A percentile compares a stretch with the other conserved stretches of the same genome.
Conservation (phyloP, 1,140 invertebrate species). For the Galleria mellonella region DNA sequence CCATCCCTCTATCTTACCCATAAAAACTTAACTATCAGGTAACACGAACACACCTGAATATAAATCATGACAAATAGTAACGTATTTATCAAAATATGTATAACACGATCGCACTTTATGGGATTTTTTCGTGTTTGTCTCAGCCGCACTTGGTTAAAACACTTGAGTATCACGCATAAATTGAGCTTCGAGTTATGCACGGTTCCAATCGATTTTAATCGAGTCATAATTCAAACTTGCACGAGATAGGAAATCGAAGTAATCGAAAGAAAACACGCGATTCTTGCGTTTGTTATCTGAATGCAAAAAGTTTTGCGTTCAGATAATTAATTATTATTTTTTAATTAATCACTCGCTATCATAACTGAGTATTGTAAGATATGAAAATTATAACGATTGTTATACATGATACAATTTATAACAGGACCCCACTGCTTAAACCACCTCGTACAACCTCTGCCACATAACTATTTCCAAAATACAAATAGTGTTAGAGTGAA, state of each 20-base stretch:
- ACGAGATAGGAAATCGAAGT: background rate
- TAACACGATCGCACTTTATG: conserved; percentile 55
- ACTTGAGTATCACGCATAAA: background rate
- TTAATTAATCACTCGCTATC: too few relatives aligned
- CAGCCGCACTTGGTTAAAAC: conserved; percentile 11
- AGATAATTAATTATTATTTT: too few relatives aligned
- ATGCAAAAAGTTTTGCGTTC: too few relatives aligned
- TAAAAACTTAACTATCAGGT: conserved; percentile 69
- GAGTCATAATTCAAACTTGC: conserved; percentile 4
- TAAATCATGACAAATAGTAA: conserved; percentile 60
- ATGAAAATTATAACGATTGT: too few relatives aligned
- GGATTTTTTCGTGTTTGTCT: conserved; percentile 39
- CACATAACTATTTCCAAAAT: conserved; percentile 23
- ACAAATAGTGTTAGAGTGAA: conserved; percentile 6
- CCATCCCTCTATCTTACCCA: conserved; percentile 51
- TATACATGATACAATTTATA: too few relatives aligned
- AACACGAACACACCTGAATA: conserved; percentile 60
- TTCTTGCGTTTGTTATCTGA: too few relatives aligned
- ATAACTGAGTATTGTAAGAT: too few relatives aligned
- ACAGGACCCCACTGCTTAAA: conserved; percentile 25
- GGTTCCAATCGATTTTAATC: background rate
- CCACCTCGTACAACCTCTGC: conserved; percentile 13
- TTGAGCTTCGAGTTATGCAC: background rate
- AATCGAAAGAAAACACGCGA: conserved; percentile 1
- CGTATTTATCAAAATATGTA: conserved; percentile 60